Base-by-base conservation (phyloP, 1,140 invertebrate genomes). In the Dendroctonus valens region DNA sequence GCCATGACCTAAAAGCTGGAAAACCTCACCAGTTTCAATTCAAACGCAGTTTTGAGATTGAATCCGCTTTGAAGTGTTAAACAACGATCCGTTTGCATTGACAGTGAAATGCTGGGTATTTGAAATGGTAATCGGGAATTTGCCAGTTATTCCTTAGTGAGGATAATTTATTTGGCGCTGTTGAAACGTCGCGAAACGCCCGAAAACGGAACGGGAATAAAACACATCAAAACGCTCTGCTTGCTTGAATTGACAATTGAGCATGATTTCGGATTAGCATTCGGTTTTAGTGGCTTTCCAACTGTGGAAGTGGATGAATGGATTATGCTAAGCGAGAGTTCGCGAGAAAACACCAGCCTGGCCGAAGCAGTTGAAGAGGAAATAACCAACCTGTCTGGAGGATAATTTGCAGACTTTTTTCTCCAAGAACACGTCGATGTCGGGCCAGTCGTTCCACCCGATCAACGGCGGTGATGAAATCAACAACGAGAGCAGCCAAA, bases 381-480 rank as follows among this genome's bases (percentile, higher is more conserved):
- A n/a, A n/a, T n/a, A 44, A 48, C 59, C 52, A 12, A 67, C 92
- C 67, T 88, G 88, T 44, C 95, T 86, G 9, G 87, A 84, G 2
- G 91, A 94, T n/a, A 94, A 80, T 69, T 88, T 85, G 73, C 92
- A 95, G 0, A 91, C 90, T 26, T 89, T 90, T 38, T 74, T 69
- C 62, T 78, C 74, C 8, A 83, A 84, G 69, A 93, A 92, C 46
- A 86, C 86, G 55, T 93, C 90, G 7, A 73, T 62, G 37, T 72
- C 72, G 0, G 93, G 93, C 94, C 94, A 97, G 78, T 97, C 94
- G 75, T 97, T 97, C 97, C 97, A 99, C 8, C 96, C 96, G 11
- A 96, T 87, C 42, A 99, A 80, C 0, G 97, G 96, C 4, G 97
- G 97, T 41, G 97, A 96, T 70, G 94, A 97, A 68, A 99, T 98